Base-by-base conservation (phyloP, 2,797 vertebrate genomes). In the Cheirogaleus major region DNA sequence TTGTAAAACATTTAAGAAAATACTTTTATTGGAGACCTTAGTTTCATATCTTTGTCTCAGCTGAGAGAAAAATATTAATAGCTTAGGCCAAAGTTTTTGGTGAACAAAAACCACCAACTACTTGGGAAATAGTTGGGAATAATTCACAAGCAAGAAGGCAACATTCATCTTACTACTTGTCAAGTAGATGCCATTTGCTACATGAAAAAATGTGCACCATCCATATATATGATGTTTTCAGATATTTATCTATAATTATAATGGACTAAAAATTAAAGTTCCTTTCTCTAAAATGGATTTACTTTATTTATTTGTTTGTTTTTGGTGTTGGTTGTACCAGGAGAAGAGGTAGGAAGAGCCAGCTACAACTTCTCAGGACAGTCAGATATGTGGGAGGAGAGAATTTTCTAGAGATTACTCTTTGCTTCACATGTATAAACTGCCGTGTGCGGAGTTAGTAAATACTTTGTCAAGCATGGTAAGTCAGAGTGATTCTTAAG, bases 21-120 rank as follows among this genome's bases (percentile, higher is more conserved):
- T 73, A 5, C 10, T 97, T 88, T 93, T 81, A 23, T 80, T 90
- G 89, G 50, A 73, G 67, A 50, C 11, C 45, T 89, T 32, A 93
- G 30, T 11, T 88, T 93, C 93, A 14, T 83, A 81, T 84, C 41
- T 85, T 59, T 81, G 1, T 91, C 85, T 93, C 55, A 67, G 48
- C 83, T 70, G 69, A 52, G 23, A 97, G 22, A 50, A 95, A 95
- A 89, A 45, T 57, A 57, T 25, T 23, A 23, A 57, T 82, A 67
- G 15, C 23, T 89, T 35, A 85, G 43, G 61, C 32, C 75, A 72
- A 85, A 65, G 27, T 89, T 90, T 89, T 76, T 38, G 22, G 8
- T 69, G 20, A 35, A 75, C 67, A 32, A 95, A 63, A 41, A 57
- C 10, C 18, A 73, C 32, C 11, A 75, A n/a, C 8, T 50, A 52